Evolutionary conservation across 1,140 invertebrate genomes (phyloP).

Genomic region (Phymorhynchus buccinoides): DNA sequence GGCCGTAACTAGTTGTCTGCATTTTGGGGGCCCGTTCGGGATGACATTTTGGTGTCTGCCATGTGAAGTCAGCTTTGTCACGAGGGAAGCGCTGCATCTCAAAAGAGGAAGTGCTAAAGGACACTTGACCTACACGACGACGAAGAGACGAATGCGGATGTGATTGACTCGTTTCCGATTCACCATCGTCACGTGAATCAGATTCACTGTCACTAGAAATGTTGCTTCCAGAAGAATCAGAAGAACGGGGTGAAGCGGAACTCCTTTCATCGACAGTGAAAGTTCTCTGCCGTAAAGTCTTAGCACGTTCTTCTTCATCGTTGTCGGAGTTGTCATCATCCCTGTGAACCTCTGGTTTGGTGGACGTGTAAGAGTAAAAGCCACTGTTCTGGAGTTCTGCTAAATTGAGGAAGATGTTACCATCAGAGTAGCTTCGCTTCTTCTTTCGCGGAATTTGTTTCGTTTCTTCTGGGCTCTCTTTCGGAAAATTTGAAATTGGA

Average conservation of each 20-base stretch:
- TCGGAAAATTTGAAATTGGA: background rate
- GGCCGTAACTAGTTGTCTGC: background rate
- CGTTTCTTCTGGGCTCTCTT: background rate
- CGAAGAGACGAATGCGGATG: too few relatives aligned
- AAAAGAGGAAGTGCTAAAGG: background rate
- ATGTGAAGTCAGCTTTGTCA: background rate
- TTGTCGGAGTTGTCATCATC: background rate
- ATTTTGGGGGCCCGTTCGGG: background rate
- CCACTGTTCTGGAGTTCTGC: background rate
- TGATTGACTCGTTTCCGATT: too few relatives aligned
- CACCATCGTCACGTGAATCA: too few relatives aligned
- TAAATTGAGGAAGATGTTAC: background rate
- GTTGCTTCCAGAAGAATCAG: background rate
- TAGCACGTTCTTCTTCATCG: background rate
- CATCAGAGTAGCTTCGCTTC: conserved; percentile 14
- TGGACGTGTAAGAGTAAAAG: background rate
- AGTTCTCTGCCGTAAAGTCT: background rate
- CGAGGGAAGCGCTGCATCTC: background rate
- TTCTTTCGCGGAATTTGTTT: background rate
- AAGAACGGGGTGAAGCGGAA: background rate
- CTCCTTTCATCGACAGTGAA: background rate
- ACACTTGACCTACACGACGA: background rate
- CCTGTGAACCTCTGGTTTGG: background rate
- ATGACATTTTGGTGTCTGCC: background rate
- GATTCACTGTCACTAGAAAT: background rate